Evolutionary conservation across 2,888 invertebrate species (phyloP).

Genomic region (Lasioglossum vierecki): DNA sequence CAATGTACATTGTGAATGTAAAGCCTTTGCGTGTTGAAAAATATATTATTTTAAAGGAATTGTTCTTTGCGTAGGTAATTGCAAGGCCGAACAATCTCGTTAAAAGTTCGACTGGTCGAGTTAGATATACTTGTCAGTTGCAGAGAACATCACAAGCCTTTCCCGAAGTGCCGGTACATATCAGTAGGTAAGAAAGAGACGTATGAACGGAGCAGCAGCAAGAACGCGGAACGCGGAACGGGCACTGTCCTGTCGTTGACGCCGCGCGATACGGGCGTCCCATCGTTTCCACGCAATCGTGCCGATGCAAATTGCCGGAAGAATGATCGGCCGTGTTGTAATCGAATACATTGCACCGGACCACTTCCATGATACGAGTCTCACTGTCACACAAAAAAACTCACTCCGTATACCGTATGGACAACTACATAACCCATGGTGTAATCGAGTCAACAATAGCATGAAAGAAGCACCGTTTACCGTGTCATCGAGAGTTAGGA

Average conservation of each 20-base stretch:
- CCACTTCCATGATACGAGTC: constrained; percentile 1
- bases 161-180: not conserved
- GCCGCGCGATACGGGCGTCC: constrained; percentile 54
- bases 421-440: not conserved
- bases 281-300: constrained; percentile 60
- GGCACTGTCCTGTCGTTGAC: constrained; percentile 55
- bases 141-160: not conserved
- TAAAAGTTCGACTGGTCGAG: not conserved
- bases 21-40: not conserved
- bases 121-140: not conserved
- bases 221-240: constrained; percentile 67
- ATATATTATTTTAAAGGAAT: not conserved
- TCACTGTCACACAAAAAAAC: not conserved
- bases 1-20: not conserved
- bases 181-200: constrained; percentile 26
- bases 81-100: not conserved
- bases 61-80: not conserved
- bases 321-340: constrained; percentile 54
- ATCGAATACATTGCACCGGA: constrained; percentile 19
- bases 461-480: not conserved
- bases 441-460: not conserved
- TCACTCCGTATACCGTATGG: not conserved
- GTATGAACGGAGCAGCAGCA: constrained; percentile 47
- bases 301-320: constrained; percentile 54
- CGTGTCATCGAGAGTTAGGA: not conserved